Percentiles rank a stretch among this genome's conserved stretches.
Conservation (phyloP, 2,797 vertebrate genomes). For the Martes flavigula region DNA sequence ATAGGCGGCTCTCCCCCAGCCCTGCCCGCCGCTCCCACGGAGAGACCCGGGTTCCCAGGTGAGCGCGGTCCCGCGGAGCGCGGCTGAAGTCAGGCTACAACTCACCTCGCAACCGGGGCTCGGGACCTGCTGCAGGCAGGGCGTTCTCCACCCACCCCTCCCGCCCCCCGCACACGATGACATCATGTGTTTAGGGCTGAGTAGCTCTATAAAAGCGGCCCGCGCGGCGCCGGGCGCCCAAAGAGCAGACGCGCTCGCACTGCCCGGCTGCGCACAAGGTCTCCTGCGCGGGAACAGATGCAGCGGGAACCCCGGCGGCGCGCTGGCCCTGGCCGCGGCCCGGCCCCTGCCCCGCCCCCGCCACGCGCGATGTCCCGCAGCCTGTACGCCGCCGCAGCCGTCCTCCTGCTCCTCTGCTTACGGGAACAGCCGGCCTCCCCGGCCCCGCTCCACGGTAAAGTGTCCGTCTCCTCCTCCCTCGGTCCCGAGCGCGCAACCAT, state of each 20-base stretch:
- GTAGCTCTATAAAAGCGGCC: constrained; percentile 76
- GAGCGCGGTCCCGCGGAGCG: background rate
- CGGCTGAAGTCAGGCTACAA: background rate
- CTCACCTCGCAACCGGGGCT: constrained; percentile 56
- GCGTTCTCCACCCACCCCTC: background rate
- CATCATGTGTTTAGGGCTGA: constrained; percentile 82
- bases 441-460: constrained; percentile 84
- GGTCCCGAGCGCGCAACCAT: background rate
- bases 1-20: background rate
- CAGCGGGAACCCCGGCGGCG: background rate
- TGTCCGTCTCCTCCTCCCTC: constrained; percentile 37
- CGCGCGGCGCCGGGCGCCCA: constrained; percentile 6
- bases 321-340: too few species aligned
- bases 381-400: background rate
- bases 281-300: background rate
- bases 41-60: background rate
- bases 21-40: background rate
- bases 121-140: constrained; percentile 69
- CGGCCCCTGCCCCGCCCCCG: background rate
- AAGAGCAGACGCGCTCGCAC: background rate
- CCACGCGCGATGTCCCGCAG: constrained; percentile 79
- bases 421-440: constrained; percentile 62
- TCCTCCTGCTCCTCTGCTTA: constrained; percentile 72
- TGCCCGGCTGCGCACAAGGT: background rate
- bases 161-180: constrained; percentile 63